Conservation (phyloP, 1,140 invertebrate genomes). For the Penaeus japonicus region DNA sequence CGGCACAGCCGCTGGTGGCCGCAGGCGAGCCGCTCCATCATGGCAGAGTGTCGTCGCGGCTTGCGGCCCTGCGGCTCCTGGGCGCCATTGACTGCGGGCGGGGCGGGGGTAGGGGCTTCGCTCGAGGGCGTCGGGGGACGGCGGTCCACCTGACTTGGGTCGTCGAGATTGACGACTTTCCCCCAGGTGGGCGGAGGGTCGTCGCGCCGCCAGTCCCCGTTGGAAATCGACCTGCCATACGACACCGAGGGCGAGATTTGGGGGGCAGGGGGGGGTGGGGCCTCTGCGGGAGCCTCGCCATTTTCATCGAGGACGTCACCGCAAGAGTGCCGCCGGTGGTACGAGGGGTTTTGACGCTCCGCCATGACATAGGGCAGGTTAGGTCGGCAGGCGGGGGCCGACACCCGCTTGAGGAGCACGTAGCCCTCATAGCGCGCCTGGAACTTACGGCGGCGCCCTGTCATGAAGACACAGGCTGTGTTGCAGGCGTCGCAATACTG, state of each 20-base stretch:
- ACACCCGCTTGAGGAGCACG: conserved; percentile 50
- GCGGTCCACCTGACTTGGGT: not conserved
- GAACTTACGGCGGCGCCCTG: conserved; percentile 51
- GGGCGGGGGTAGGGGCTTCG: not conserved
- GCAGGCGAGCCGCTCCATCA: conserved; percentile 43
- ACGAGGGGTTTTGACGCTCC: not conserved
- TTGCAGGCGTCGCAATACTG: conserved; percentile 58
- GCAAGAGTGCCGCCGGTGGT: conserved; percentile 39
- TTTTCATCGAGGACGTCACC: conserved; percentile 37
- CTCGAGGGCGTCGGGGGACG: not conserved
- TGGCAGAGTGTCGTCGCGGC: conserved; percentile 42
- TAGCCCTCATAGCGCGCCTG: conserved; percentile 58
- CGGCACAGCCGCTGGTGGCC: conserved; percentile 54
- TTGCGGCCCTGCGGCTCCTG: conserved; percentile 18
- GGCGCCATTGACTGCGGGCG: not conserved
- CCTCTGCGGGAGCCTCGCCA: not conserved
- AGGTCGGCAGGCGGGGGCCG: not conserved
- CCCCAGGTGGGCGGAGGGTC: conserved; percentile 13
- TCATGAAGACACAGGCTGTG: conserved; percentile 57
- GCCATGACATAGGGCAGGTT: conserved; percentile 51
- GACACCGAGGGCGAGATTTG: not conserved
- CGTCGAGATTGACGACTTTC: conserved; percentile 32
- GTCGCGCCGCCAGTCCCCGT: conserved; percentile 16
- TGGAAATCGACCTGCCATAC: conserved; percentile 27
- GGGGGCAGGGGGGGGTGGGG: not conserved